Conservation (phyloP, 2,113 vertebrate species). For the Glaucomys volans region DNA sequence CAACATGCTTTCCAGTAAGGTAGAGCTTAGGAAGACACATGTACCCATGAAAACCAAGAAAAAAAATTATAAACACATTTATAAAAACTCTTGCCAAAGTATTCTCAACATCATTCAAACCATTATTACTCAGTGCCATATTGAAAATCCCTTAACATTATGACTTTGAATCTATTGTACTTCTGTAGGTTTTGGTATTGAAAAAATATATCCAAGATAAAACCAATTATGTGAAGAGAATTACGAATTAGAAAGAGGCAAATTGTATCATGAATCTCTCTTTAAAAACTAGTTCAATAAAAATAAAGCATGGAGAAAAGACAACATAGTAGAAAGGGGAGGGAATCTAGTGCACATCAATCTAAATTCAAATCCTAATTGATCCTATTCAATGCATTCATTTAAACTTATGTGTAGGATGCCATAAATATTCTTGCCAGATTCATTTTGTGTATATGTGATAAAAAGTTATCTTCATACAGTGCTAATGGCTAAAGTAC, state of each 20-base stretch:
- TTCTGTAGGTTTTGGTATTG: not conserved
- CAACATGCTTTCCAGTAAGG: not conserved
- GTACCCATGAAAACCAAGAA: not conserved
- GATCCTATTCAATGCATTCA: not conserved
- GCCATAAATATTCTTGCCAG: not conserved
- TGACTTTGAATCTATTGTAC: not conserved
- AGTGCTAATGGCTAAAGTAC: not conserved
- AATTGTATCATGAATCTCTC: not conserved
- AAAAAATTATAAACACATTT: not conserved
- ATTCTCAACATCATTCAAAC: accelerated
- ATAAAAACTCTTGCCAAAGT: not conserved
- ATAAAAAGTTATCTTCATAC: not conserved
- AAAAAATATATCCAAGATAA: not conserved
- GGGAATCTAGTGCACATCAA: not conserved
- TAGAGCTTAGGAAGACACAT: not conserved
- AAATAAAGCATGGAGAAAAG: not conserved
- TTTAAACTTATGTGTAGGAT: not conserved
- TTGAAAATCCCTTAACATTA: not conserved
- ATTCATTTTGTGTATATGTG: not conserved
- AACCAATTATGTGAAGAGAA: not conserved
- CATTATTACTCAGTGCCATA: not conserved
- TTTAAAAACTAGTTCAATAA: not conserved
- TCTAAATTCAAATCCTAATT: not conserved
- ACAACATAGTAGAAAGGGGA: not conserved
- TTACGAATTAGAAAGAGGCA: not conserved